Evolutionary conservation across 2,113 vertebrate species (phyloP).

Genomic region (Oryzias curvinotus): DNA sequence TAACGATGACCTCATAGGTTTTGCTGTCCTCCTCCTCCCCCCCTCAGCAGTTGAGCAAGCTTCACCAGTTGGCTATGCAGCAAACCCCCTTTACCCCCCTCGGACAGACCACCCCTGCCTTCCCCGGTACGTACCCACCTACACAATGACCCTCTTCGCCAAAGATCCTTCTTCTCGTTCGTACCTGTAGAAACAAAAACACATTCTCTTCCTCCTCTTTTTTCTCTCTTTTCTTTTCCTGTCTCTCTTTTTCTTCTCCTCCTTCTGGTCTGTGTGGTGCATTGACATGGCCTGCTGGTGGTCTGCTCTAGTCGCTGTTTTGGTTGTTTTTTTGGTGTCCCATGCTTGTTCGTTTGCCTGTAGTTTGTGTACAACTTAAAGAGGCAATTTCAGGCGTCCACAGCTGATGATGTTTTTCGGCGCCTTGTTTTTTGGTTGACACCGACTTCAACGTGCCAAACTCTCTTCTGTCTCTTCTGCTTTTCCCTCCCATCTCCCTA

Average conservation of each 20-base stretch:
- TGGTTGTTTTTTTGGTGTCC: slow-evolving; percentile 31
- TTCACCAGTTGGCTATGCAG: slow-evolving; percentile 99
- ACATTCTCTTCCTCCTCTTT: slow-evolving; percentile 70
- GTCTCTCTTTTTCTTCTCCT: slow-evolving; percentile 60
- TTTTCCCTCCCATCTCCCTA: slow-evolving; percentile 38
- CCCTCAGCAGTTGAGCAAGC: slow-evolving; percentile 99
- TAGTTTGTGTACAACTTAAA: not conserved
- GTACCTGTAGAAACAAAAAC: slow-evolving; percentile 84
- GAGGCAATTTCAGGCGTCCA: not conserved
- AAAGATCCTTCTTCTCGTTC: slow-evolving; percentile 87
- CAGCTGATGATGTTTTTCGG: not conserved
- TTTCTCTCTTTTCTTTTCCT: slow-evolving; percentile 52
- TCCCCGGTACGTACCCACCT: slow-evolving; percentile 99
- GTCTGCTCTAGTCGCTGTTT: slow-evolving; percentile 75
- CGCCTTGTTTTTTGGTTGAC: slow-evolving; percentile 10
- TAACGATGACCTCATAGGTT: slow-evolving; percentile 97
- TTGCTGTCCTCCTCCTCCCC: slow-evolving; percentile 95
- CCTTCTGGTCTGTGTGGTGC: slow-evolving; percentile 62
- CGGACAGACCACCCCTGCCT: slow-evolving; percentile 99
- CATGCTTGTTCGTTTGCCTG: slow-evolving; percentile 5
- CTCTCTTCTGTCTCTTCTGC: slow-evolving; percentile 60
- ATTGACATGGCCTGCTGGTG: slow-evolving; percentile 80
- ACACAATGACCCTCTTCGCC: slow-evolving; percentile 83
- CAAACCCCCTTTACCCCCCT: slow-evolving; percentile 99
- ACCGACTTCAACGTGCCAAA: slow-evolving; percentile 77